Evolutionary conservation across 2,797 vertebrate species (phyloP).

Genomic region (Dromococcyx pavoninus): DNA sequence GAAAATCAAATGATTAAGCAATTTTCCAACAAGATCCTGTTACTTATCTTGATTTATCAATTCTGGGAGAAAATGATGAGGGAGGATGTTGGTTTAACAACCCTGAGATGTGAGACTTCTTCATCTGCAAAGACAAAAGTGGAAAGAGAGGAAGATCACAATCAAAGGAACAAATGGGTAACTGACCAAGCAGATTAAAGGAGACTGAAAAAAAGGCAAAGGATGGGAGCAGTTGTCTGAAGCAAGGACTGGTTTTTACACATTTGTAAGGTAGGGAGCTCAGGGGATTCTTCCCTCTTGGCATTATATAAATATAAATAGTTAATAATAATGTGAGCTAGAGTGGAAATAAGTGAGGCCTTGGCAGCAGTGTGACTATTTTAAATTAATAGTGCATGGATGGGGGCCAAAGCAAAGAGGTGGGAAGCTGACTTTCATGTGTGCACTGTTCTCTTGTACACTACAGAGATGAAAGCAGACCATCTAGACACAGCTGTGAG

Average conservation of each 20-base stretch:
- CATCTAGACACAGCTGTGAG: not conserved
- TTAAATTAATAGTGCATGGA: not conserved
- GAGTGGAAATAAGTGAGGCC: not conserved
- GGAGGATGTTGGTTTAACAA: not conserved
- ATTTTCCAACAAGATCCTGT: not conserved
- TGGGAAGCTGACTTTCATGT: not conserved
- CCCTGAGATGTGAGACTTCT: not conserved
- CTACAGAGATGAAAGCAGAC: not conserved
- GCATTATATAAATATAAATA: not conserved
- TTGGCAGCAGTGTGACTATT: not conserved
- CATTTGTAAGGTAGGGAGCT: not conserved
- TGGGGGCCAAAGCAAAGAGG: not conserved
- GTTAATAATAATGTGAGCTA: not conserved
- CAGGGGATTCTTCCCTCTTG: not conserved
- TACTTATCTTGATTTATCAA: not conserved
- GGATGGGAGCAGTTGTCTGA: not conserved
- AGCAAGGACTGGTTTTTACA: not conserved
- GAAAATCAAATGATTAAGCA: not conserved
- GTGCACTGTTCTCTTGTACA: accelerated
- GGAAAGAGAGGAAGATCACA: not conserved
- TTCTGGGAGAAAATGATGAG: not conserved
- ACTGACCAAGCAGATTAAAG: not conserved
- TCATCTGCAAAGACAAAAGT: not conserved
- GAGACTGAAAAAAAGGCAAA: not conserved
- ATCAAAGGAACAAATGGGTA: not conserved